Percentiles rank a stretch among this genome's conserved stretches.
Conservation (phyloP, 2,888 invertebrate species). For the Microplitis deprimator region DNA sequence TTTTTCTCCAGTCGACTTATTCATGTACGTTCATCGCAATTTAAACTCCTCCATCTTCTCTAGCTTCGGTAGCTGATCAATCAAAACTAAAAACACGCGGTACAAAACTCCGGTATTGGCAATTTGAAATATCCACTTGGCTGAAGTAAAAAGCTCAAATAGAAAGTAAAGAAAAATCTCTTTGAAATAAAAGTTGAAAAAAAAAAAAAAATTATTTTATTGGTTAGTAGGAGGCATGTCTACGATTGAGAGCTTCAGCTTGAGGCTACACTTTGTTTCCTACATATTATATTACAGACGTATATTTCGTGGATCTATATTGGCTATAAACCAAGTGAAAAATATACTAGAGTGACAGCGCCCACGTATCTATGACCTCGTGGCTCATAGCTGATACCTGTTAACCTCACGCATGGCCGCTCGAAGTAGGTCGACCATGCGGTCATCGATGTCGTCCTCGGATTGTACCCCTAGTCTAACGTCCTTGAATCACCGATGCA, state of each 20-base stretch:
- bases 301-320: not conserved
- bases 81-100: not conserved
- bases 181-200: not conserved
- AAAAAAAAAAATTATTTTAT: not conserved
- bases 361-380: constrained; percentile 26
- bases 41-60: not conserved
- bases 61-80: not conserved
- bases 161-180: not conserved
- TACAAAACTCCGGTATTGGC: not conserved
- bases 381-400: constrained; percentile 53
- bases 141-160: not conserved
- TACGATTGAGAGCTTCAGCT: not conserved
- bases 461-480: constrained; percentile 53
- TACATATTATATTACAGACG: not conserved
- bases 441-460: constrained; percentile 46
- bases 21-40: not conserved
- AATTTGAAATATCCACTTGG: not conserved
- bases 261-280: not conserved
- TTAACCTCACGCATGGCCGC: constrained; percentile 54
- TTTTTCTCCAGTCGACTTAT: not conserved
- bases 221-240: not conserved
- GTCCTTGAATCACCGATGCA: constrained; percentile 43
- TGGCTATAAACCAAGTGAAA: not conserved
- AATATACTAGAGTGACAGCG: constrained; percentile 38
- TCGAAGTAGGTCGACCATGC: constrained; percentile 57